Evolutionary conservation across 2,797 vertebrate species (phyloP).

Genomic region (Natrix natrix): DNA sequence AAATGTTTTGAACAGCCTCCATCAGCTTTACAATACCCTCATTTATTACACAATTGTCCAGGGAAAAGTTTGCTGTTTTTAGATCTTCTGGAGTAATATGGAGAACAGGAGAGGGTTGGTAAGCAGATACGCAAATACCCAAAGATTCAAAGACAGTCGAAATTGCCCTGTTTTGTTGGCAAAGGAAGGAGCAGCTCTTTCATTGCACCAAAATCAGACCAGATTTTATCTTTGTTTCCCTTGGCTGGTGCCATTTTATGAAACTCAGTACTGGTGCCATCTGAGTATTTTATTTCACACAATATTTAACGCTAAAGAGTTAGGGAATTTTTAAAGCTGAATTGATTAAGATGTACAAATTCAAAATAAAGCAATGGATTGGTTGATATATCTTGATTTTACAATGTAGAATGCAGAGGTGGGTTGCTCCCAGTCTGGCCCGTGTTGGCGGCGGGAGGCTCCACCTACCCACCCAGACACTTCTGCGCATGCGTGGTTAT

Average conservation of each 20-base stretch:
- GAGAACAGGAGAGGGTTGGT: conserved; percentile 13
- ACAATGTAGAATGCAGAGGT: not conserved
- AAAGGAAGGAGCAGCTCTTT: conserved; percentile 10
- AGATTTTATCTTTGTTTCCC: not conserved
- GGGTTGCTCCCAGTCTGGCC: no score
- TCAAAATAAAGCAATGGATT: not conserved
- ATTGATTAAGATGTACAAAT: not conserved
- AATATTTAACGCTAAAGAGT: conserved; percentile 45
- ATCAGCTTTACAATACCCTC: conserved; percentile 61
- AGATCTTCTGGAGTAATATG: conserved; percentile 10
- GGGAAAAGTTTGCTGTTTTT: conserved; percentile 49
- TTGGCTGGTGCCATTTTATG: not conserved
- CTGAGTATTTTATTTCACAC: conserved; percentile 21
- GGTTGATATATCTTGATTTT: not conserved
- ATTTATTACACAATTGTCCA: conserved; percentile 59
- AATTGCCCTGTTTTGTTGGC: not conserved
- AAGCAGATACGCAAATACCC: not conserved
- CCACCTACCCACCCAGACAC: no score
- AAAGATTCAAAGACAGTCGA: not conserved
- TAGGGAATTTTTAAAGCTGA: conserved; percentile 47
- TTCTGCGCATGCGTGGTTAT: no score
- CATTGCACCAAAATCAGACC: not conserved
- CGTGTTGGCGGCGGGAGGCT: no score
- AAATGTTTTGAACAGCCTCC: conserved; percentile 67
- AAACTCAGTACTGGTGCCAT: conserved; percentile 27